Evolutionary conservation across 2,113 vertebrate species (phyloP).

Genomic region (Jacana jacana): DNA sequence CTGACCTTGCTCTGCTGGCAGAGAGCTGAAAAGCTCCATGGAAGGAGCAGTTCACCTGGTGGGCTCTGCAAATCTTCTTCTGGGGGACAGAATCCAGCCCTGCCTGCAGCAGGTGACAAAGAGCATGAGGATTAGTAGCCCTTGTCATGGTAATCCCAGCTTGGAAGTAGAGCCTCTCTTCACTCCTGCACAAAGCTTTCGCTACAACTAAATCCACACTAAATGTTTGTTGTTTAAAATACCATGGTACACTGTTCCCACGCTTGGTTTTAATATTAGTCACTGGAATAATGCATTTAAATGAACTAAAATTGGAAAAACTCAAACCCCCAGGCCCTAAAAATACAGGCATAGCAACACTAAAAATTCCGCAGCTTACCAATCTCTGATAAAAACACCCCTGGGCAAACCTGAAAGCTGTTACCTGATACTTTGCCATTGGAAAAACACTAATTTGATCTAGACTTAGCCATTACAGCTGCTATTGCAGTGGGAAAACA

Average conservation of each 20-base stretch:
- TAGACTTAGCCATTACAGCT: neutral
- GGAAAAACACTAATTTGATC: neutral
- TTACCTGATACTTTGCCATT: neutral
- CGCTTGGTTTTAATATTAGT: neutral
- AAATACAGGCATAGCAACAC: neutral
- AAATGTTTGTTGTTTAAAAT: constrained; percentile 16
- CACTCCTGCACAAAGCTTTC: neutral
- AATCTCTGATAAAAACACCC: neutral
- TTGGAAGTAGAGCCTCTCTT: neutral
- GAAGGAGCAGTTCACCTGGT: neutral
- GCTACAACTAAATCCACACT: neutral
- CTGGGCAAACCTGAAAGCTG: neutral
- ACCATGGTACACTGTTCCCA: neutral
- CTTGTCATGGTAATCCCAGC: constrained; percentile 5
- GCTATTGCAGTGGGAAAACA: neutral
- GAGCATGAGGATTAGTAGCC: constrained; percentile 5
- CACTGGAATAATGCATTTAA: neutral
- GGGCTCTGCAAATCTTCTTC: neutral
- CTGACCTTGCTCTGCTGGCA: neutral
- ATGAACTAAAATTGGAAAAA: constrained; percentile 18
- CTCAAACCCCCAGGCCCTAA: neutral
- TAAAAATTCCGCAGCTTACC: neutral
- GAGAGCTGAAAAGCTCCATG: fast-evolving
- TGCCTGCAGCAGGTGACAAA: neutral
- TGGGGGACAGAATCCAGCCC: neutral